Base-by-base conservation (phyloP, 2,113 vertebrate genomes). In the Crypturellus undulatus region DNA sequence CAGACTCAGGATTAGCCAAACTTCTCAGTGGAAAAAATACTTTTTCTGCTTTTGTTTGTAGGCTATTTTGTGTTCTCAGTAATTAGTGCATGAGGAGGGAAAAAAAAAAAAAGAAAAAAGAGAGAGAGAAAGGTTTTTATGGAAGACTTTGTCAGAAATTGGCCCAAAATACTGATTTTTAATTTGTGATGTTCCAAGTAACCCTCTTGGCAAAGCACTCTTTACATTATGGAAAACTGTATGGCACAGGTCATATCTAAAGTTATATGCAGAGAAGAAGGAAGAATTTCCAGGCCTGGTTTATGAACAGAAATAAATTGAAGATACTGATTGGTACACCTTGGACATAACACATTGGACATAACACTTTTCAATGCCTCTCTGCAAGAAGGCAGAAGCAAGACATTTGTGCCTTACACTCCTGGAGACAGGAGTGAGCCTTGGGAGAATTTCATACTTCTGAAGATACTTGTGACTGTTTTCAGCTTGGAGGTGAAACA, bases 261-360 rank as follows among this genome's bases (percentile, higher is more conserved):
- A 75, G 71, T 28, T 11, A 28, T 68, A 36, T 11, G 36, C 7
- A 43, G 30, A 20, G 58, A 49, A 72, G 62, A 47, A 12, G 5
- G 0, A 93, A 52, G 81, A 70, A 58, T 85, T 76, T 77, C 63
- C 3, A 13, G 72, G 82, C 47, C 26, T 47, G 36, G 8, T 72
- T 94, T 92, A n/a, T 58, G 80, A 92, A 36, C 62, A 79, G 65
- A 79, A 92, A 47, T 40, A 87, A 87, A 89, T 91, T 82, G 81
- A 47, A 93, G 94, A 47, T 80, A 87, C 47, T 40, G 77, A 49
- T 87, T 68, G 67, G 26, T 95, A 87, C 87, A 93, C 87, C 84
- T 89, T 89, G 84, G 70, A 36, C 21, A 12, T 42, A 70, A 26
- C 40, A 80, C n/a, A 38, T 38, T 89, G 84, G 70, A 36, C 21